A percentile compares a stretch with the other conserved stretches of the same genome.
Evolutionary conservation across 2,888 invertebrate species (phyloP).

Genomic region (Cistogaster globosa): DNA sequence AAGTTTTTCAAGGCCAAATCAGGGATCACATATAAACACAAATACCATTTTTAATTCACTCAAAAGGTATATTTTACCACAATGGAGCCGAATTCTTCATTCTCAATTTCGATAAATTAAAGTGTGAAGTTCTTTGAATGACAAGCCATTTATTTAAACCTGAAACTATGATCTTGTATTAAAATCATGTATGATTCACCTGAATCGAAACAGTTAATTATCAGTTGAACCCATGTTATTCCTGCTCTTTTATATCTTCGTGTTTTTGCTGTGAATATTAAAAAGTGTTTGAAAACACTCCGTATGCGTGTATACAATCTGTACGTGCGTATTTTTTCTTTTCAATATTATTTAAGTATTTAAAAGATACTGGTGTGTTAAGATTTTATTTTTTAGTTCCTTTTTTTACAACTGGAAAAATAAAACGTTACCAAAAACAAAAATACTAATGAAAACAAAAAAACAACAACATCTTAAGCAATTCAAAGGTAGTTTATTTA

Average conservation of each 20-base stretch:
- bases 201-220: no score
- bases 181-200: no score
- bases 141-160: no score
- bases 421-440: constrained; percentile 44
- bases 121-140: no score
- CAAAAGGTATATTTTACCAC: no score
- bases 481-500: constrained; percentile 61
- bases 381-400: constrained; percentile 3
- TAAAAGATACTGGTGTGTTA: constrained; percentile 35
- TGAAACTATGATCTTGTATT: no score
- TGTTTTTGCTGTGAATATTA: neutral
- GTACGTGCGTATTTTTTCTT: constrained; percentile 22
- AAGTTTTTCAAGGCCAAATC: no score
- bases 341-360: constrained; percentile 28
- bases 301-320: neutral
- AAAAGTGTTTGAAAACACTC: neutral
- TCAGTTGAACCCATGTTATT: no score
- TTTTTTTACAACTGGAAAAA: constrained; percentile 45
- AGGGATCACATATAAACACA: no score
- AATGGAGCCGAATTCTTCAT: no score
- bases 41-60: no score
- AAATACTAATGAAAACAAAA: constrained; percentile 24
- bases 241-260: neutral
- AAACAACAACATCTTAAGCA: neutral
- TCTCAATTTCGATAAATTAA: no score